Conservation (phyloP, 2,797 vertebrate species). For the Mallotus villosus region DNA sequence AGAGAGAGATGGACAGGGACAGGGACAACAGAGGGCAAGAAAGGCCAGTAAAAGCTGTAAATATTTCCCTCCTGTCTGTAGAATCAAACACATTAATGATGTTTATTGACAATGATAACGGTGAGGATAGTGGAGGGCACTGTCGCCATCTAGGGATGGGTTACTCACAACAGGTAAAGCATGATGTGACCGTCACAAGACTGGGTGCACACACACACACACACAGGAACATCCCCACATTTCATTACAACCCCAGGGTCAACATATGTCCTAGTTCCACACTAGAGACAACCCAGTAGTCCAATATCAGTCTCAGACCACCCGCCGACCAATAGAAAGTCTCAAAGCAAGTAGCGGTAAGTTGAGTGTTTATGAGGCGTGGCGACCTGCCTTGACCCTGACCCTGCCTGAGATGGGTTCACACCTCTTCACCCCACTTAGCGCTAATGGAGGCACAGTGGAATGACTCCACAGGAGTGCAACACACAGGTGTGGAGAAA, state of each 20-base stretch:
- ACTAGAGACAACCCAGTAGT: constrained; percentile 18
- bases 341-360: constrained; percentile 53
- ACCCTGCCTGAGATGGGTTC: constrained; percentile 49
- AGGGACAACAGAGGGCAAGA: not conserved
- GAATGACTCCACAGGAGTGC: not conserved
- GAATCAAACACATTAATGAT: not conserved
- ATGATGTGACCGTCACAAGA: not conserved
- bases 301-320: constrained; percentile 28
- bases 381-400: constrained; percentile 66
- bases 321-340: constrained; percentile 10
- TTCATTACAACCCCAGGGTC: not conserved
- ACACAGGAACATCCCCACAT: not conserved
- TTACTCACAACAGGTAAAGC: not conserved
- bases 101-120: not conserved
- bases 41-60: not conserved
- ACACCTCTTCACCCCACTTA: constrained; percentile 47
- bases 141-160: constrained; percentile 16
- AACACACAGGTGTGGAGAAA: constrained; percentile 28
- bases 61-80: no score
- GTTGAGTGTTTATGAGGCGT: constrained; percentile 68
- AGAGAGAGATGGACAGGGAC: not conserved
- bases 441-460: constrained; percentile 48
- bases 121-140: not conserved
- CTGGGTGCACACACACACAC: no score
- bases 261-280: not conserved